These are phyloP conservation scores for Valencia hispanica DNA, from an alignment of 2,797 vertebrate species.

Conservation along the genomic window DNA sequence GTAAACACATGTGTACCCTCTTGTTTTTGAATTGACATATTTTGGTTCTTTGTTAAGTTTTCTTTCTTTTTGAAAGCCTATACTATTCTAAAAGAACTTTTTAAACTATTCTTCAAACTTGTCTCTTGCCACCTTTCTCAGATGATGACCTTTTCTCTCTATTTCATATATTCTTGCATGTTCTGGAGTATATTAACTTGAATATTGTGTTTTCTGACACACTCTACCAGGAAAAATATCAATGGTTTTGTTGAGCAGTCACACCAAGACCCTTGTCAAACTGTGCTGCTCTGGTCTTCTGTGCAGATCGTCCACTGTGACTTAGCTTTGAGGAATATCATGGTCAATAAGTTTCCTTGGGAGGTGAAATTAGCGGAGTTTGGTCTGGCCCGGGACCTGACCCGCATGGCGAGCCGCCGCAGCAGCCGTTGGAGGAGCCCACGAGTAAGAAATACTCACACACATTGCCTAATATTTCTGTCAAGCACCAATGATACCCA, in stretches of 20 bases:
- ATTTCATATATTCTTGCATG: background rate
- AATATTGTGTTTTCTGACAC: background rate
- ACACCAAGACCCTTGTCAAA: background rate
- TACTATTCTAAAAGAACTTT: background rate
- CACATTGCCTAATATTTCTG: background rate
- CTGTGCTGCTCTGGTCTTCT: background rate
- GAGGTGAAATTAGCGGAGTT: constrained; percentile 82
- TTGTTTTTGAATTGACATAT: background rate
- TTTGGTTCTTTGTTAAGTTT: background rate
- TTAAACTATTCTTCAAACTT: background rate
- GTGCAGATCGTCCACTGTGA: constrained; percentile 81
- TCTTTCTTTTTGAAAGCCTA: background rate
- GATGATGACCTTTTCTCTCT: background rate
- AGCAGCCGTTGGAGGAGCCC: constrained; percentile 70
- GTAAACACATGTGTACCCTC: too few relatives aligned
- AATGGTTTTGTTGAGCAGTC: too few relatives aligned
- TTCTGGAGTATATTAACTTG: background rate
- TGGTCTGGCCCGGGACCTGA: constrained; percentile 74
- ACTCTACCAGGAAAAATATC: background rate
- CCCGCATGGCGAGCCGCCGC: constrained; percentile 62
- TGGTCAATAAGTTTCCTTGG: constrained; percentile 80
- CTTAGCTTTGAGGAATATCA: constrained; percentile 80
- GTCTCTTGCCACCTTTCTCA: background rate
- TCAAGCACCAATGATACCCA: background rate
- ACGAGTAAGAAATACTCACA: constrained; percentile 51